Evolutionary conservation across 2,113 vertebrate species (phyloP).

Genomic region (Sinocyclocheilus rhinocerous): DNA sequence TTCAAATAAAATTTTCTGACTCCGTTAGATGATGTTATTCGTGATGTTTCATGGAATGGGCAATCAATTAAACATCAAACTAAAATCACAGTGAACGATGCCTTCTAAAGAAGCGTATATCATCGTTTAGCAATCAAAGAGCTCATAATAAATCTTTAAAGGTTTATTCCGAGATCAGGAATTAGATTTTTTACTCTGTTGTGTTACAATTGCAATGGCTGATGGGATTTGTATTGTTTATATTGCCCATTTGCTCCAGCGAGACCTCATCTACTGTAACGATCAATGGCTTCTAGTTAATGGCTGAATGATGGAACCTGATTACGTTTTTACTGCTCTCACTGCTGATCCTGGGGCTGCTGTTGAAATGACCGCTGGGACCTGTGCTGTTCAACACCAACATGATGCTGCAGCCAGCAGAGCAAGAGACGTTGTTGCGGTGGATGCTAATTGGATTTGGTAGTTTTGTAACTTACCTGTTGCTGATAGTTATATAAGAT

Average conservation of each 20-base stretch:
- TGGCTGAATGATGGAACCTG: neutral
- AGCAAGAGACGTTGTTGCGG: neutral
- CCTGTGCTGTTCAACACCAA: neutral
- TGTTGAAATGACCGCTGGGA: neutral
- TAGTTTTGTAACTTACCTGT: conserved; percentile 15
- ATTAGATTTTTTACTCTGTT: neutral
- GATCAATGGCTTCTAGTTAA: conserved; percentile 20
- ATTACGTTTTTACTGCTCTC: conserved; percentile 14
- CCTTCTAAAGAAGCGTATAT: neutral
- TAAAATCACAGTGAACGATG: neutral
- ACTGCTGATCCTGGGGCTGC: neutral
- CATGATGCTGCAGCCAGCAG: neutral
- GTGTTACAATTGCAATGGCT: neutral
- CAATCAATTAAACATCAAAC: neutral
- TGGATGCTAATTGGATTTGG: neutral
- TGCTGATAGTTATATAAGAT: conserved; percentile 19
- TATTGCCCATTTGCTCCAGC: neutral
- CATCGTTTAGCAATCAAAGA: neutral
- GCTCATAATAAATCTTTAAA: neutral
- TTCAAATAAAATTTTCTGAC: neutral
- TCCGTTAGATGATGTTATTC: neutral
- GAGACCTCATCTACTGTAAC: conserved; percentile 1
- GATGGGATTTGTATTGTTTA: neutral
- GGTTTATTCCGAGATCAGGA: neutral
- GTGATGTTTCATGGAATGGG: neutral